phyloP scores from a whole-genome alignment of 2,888 invertebrate genomes.

The Clepsis dumicolana region DNA sequence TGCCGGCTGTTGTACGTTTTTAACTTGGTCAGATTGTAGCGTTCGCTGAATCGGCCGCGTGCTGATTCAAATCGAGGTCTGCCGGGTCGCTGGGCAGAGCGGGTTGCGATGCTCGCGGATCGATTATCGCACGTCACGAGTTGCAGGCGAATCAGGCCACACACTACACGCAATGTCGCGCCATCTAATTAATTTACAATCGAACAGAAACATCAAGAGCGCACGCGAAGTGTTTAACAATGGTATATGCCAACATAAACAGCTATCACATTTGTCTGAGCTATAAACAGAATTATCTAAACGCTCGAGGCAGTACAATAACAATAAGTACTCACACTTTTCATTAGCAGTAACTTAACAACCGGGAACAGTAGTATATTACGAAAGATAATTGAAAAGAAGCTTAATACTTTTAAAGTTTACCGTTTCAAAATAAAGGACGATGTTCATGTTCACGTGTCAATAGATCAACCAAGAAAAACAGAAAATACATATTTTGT shows the following conservation, averaged over 20 bases:
- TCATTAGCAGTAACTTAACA: slow-evolving; percentile 79
- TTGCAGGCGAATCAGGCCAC: slow-evolving; percentile 51
- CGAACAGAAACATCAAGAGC: slow-evolving; percentile 37
- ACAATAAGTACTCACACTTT: slow-evolving; percentile 68
- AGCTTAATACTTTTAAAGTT: slow-evolving; percentile 53
- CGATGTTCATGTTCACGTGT: neutral
- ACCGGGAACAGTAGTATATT: slow-evolving; percentile 56
- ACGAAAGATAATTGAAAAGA: slow-evolving; percentile 58
- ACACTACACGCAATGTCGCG: slow-evolving; percentile 49
- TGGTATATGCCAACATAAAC: slow-evolving; percentile 21
- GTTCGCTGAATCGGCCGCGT: slow-evolving; percentile 71
- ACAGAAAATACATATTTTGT: neutral
- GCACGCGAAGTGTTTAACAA: slow-evolving; percentile 33
- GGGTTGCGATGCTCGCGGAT: slow-evolving; percentile 66
- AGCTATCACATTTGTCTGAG: slow-evolving; percentile 51
- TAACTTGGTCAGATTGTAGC: slow-evolving; percentile 63
- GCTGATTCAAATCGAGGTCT: slow-evolving; percentile 80
- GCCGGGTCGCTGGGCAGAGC: slow-evolving; percentile 67
- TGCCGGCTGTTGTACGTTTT: slow-evolving; percentile 56
- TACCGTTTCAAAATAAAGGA: slow-evolving; percentile 4
- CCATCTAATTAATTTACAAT: slow-evolving; percentile 40
- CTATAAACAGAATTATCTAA: slow-evolving; percentile 59
- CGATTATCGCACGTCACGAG: slow-evolving; percentile 69
- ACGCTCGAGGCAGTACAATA: slow-evolving; percentile 64
- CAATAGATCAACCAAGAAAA: neutral